These are phyloP conservation scores for Dendronephthya gigantea DNA, from an alignment of 64 coral and sea anemone species.

Conservation along the genomic window DNA sequence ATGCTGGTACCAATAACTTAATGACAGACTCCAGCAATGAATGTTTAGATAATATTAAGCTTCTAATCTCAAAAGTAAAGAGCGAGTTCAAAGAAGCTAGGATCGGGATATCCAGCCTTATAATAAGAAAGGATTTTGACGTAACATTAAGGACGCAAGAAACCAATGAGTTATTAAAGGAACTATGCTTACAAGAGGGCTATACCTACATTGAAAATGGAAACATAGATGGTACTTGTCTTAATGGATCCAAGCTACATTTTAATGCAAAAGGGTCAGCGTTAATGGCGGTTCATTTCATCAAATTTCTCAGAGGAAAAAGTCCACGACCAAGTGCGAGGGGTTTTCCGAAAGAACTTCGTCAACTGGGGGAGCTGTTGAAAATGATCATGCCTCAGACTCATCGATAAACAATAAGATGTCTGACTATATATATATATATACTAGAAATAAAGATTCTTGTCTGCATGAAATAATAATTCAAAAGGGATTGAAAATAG, in stretches of 20 bases:
- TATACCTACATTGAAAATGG: background rate
- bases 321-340: background rate
- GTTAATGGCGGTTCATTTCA: background rate
- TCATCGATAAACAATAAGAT: background rate
- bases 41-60: background rate
- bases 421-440: too few relatives aligned
- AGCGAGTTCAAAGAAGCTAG: background rate
- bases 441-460: too few relatives aligned
- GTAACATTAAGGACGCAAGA: background rate
- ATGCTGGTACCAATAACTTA: background rate
- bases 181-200: background rate
- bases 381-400: background rate
- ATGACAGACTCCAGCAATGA: background rate
- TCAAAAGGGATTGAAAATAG: too few relatives aligned
- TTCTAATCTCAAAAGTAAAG: background rate
- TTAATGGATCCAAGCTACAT: background rate
- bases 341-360: slow-evolving; percentile 8
- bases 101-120: background rate
- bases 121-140: background rate
- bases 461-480: too few relatives aligned
- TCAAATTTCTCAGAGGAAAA: background rate
- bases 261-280: background rate
- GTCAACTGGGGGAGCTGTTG: slow-evolving; percentile 5
- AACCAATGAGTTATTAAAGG: background rate
- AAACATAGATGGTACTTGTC: background rate